phyloP scores from a whole-genome alignment of 2,113 vertebrate genomes.

The Gavialis gangeticus region DNA sequence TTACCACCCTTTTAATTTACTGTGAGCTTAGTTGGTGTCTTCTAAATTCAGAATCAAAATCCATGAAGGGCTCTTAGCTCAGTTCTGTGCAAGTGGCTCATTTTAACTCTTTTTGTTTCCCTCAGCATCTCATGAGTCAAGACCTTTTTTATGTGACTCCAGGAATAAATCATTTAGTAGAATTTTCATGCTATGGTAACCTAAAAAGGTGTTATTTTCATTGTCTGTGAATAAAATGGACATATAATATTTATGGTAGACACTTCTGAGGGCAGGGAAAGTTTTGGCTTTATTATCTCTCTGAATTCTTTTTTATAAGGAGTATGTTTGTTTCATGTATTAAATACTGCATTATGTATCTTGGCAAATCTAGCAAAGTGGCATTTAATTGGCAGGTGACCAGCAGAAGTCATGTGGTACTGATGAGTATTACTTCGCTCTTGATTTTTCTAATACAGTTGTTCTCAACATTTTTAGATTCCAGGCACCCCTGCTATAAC shows the following conservation, averaged over 20 bases:
- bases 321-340: not conserved
- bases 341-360: not conserved
- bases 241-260: not conserved
- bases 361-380: not conserved
- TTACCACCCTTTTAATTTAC: not conserved
- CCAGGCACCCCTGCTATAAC: no score
- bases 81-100: not conserved
- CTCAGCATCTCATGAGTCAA: not conserved
- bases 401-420: not conserved
- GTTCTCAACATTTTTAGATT: not conserved
- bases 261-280: not conserved
- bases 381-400: not conserved
- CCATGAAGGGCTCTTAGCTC: not conserved
- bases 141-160: not conserved
- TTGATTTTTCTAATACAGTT: not conserved
- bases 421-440: not conserved
- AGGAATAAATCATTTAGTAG: no score
- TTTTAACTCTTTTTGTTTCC: not conserved
- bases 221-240: not conserved
- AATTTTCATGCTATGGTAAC: no score
- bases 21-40: not conserved
- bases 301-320: not conserved
- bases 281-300: not conserved
- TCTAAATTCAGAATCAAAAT: not conserved
- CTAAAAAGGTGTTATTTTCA: no score